Base-by-base conservation (phyloP, 2,888 invertebrate genomes). In the Apocheima hispidaria region DNA sequence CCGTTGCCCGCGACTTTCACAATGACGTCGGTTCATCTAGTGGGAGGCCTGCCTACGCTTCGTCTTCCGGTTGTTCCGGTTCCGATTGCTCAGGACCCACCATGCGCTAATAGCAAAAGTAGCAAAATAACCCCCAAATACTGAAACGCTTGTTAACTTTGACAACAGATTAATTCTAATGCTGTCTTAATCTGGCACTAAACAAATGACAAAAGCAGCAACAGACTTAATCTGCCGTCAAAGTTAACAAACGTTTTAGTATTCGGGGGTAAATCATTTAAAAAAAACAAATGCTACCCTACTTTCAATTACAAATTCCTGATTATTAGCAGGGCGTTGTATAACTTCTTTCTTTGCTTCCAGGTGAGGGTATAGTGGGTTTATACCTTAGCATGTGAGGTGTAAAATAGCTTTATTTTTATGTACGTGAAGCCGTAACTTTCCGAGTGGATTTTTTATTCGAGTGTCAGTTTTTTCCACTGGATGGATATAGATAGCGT, bases 341-440 rank as follows among this genome's bases (percentile, higher is more conserved):
- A 6, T 6, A 14, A 28, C 41, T 26, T 12, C 16, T 54, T 40
- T 50, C 10, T 5, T 5, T 26, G 18, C 18, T 50, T 14, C 36
- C 20, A 18, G 35, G 12, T 36, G n/a, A n/a, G 4, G 18, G 4
- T 28, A 5, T 35, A 4, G 56, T 50, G 43, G 10, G 54, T 65
- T 63, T 60, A 28, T 53, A 49, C 50, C 57, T 57, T 41, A 60
- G 60, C 81, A 83, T 79, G 82, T 72, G 82, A 89, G 86, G 88
- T 89, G 90, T 87, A 84, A 88, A 90, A 88, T 87, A 81, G 81
- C 83, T 86, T 84, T 85, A 87, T 87, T 90, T 89, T 92, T 89
- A 87, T 83, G 82, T 82, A 78, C 77, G 78, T 73, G 72, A 77
- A 73, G 83, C 84, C 81, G 86, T 91, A 87, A 88, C 81, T 80